Evolutionary conservation across 2,888 invertebrate species (phyloP).

Genomic region (Marronus borbonicus): DNA sequence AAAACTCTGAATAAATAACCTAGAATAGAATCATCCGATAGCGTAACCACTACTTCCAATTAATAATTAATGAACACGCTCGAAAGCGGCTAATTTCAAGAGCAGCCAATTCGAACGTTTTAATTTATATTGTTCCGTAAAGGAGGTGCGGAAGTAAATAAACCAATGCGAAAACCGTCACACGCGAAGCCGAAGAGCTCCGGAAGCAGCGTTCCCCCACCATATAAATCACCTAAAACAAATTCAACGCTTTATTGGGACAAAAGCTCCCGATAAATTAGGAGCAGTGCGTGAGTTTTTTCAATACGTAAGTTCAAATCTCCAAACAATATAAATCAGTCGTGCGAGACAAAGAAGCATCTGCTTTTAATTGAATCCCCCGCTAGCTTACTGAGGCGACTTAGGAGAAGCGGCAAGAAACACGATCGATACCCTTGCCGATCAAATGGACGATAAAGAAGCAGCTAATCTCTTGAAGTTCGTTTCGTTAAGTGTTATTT

Average conservation of each 20-base stretch:
- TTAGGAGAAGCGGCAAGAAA: neutral
- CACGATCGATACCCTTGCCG: neutral
- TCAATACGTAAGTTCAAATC: slow-evolving; percentile 35
- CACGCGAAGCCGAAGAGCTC: neutral
- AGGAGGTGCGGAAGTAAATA: slow-evolving; percentile 3
- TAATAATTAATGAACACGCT: slow-evolving; percentile 17
- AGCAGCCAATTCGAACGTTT: slow-evolving; percentile 12
- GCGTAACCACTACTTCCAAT: neutral
- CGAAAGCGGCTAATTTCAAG: neutral
- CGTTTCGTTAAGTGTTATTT: slow-evolving; percentile 18
- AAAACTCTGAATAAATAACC: too few relatives aligned
- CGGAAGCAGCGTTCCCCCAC: neutral
- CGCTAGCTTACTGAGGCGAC: neutral
- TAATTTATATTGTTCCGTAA: slow-evolving; percentile 18
- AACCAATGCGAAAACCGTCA: neutral
- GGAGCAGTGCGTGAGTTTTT: slow-evolving; percentile 30
- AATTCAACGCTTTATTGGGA: slow-evolving; percentile 39
- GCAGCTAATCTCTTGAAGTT: slow-evolving; percentile 2
- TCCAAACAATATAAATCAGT: slow-evolving; percentile 43
- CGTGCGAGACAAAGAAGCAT: slow-evolving; percentile 38
- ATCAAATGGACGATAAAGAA: neutral
- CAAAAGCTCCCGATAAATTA: slow-evolving; percentile 43
- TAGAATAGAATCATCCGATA: neutral
- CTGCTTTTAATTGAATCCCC: slow-evolving; percentile 43
- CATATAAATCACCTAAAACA: slow-evolving; percentile 39